Evolutionary conservation across 2,797 vertebrate species (phyloP), one percentile per base, ranked within the genome.

Genomic region (Sebastiscus tertius): DNA sequence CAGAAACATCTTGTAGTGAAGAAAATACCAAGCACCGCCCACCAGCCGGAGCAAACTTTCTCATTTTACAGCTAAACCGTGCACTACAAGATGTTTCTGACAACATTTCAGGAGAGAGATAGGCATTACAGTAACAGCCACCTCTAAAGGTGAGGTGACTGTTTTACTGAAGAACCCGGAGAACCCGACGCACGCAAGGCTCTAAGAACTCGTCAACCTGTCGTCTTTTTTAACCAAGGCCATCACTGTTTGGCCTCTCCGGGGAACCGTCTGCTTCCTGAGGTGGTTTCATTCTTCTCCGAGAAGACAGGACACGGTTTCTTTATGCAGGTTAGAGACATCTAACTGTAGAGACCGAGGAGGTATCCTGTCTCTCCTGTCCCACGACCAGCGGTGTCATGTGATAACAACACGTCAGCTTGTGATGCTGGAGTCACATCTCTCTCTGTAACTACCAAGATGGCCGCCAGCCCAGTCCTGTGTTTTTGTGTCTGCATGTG

Each of bases 61-160:
- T 5, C 36, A 39, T 39, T 39, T 39, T 13, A 39, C 13, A 39
- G 36, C 36, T 39, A 39, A 39, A 39, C 36, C 5, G 13, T 39
- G 13, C 36, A 39, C 36, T 39, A 39, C 36, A 39, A 39, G 13
- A 39, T 39, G 36, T 39, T 39, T 39, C 36, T 39, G 36, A 39
- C 4, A 39, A 39, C 36, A 39, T 39, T 39, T 13, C 4, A 39
- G 36, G 12, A 39, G 36, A 39, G 36, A 39, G 14, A 39, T 14
- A 39, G 36, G 36, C 36, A 39, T 39, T 39, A 39, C 36, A 39
- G 36, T 39, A 39, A 39, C 36, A 39, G n/a, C 94, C 72, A 98
- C 97, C 85, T 99, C 97, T 89, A 99, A 92, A 2, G 98, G 98
- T 3, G 97, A 97, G 1, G 97, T 98, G 78, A 92, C 90, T 14